Base-by-base conservation (phyloP, 2,888 invertebrate species). In the Proisotoma minuta region DNA sequence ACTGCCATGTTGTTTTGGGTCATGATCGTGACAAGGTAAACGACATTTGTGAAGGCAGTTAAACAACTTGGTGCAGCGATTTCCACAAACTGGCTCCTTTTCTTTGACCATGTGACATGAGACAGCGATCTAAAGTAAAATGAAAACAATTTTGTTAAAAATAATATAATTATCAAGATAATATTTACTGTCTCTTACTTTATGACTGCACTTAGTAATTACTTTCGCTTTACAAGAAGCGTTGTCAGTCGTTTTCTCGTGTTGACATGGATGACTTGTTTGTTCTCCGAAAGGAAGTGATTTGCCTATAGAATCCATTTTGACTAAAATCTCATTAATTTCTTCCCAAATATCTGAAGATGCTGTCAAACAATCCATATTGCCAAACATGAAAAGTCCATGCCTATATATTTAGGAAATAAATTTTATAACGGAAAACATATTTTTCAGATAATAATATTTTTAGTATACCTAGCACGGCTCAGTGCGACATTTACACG, bases 401-500 rank as follows among this genome's bases (percentile, higher is more conserved):
- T 59, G 59, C 22, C 59, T 59, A 22, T 22, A 40, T 50, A 49
- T 15, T 15, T 22, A 18, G n/a, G 10, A 23, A 15, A 24, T n/a
- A n/a, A n/a, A n/a, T n/a, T n/a, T n/a, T n/a, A n/a, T n/a, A n/a
- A n/a, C n/a, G n/a, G n/a, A n/a, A n/a, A n/a, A n/a, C 83, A 3
- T 88, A 83, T 75, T 85, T 89, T 56, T 89, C 81, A 2, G 85
- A 10, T 34, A 34, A 34, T 18, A 47, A n/a, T 23, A 15, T 8
- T 86, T 73, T n/a, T n/a, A n/a, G n/a, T n/a, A n/a, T 81, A 79
- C 74, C 82, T 82, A 0, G 86, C 90, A 70, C 90, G 79, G 0
- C 90, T 89, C 50, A 90, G 77, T 0, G 88, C 87, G 0, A 89
- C 89, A 75, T 88, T 87, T 43, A 88, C 84, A 43, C 89, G 82